Percentiles rank a stretch among this genome's conserved stretches.
Conservation (phyloP, 2,113 vertebrate species). For the Chaenocephalus aceratus region DNA sequence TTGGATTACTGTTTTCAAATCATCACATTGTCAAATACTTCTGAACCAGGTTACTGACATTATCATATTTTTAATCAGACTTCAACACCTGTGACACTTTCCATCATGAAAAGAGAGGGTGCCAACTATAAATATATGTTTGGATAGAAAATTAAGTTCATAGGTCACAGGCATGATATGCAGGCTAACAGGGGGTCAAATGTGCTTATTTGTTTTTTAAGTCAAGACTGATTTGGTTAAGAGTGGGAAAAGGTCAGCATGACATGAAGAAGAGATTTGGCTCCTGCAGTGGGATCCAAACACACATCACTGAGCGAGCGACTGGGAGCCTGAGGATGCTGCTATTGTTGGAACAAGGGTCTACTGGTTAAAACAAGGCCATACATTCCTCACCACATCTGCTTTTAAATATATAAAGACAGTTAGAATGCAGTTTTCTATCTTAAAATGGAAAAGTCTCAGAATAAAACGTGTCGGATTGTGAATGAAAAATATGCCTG, state of each 20-base stretch:
- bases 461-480: background rate
- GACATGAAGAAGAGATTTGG: conserved; percentile 88
- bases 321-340: conserved; percentile 21
- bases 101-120: conserved; percentile 79
- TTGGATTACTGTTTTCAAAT: conserved; percentile 34
- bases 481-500: conserved; percentile 37
- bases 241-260: conserved; percentile 89
- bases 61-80: conserved; percentile 85
- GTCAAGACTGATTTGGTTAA: conserved; percentile 91
- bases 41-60: conserved; percentile 63
- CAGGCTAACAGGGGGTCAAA: conserved; percentile 92
- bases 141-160: conserved; percentile 91
- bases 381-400: conserved; percentile 59
- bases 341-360: conserved; percentile 50
- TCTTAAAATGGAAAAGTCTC: background rate
- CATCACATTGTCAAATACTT: conserved; percentile 46
- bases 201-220: conserved; percentile 93
- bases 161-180: conserved; percentile 83
- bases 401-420: background rate
- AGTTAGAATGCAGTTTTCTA: background rate
- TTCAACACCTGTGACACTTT: conserved; percentile 82
- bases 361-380: conserved; percentile 59
- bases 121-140: conserved; percentile 91
- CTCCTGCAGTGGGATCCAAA: conserved; percentile 48
- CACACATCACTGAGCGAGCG: conserved; percentile 11